Evolutionary conservation across 2,113 vertebrate species (phyloP).

Genomic region (Rhabdornis inornatus): DNA sequence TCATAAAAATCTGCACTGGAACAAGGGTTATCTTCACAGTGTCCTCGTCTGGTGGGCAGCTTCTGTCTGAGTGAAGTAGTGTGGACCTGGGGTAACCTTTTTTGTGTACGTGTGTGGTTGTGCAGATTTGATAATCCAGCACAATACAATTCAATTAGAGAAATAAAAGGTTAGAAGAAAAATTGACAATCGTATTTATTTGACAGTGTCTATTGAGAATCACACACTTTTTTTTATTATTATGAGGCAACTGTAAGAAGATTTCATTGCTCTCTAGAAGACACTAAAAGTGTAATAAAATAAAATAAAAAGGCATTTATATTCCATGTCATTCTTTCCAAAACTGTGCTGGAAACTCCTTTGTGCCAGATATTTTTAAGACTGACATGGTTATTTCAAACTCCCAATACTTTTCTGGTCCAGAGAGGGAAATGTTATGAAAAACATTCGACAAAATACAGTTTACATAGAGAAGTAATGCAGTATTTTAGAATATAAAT

Average conservation of each 20-base stretch:
- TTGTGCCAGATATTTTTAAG: constrained; percentile 36
- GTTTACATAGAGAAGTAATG: constrained; percentile 19
- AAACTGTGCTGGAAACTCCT: constrained; percentile 9
- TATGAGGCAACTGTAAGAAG: constrained; percentile 14
- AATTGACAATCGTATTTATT: constrained; percentile 24
- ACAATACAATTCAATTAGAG: constrained; percentile 39
- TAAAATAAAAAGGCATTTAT: constrained; percentile 37
- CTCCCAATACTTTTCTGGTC: background rate
- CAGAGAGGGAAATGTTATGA: constrained; percentile 2
- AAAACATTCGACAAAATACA: background rate
- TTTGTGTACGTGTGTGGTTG: background rate
- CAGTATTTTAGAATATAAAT: constrained; percentile 45
- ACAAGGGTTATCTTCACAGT: background rate
- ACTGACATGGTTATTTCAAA: background rate
- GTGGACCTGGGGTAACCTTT: background rate
- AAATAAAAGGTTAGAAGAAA: constrained; percentile 5
- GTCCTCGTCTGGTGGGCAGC: background rate
- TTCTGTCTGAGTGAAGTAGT: background rate
- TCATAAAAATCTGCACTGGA: background rate
- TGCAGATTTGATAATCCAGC: background rate
- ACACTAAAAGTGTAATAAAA: constrained; percentile 45
- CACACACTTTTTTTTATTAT: background rate
- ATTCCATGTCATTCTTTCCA: constrained; percentile 9
- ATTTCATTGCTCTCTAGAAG: constrained; percentile 47
- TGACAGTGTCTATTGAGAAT: background rate